Evolutionary conservation across 2,888 invertebrate species (phyloP), one percentile per base, ranked within the genome.

Genomic region (Limenitis arthemis): DNA sequence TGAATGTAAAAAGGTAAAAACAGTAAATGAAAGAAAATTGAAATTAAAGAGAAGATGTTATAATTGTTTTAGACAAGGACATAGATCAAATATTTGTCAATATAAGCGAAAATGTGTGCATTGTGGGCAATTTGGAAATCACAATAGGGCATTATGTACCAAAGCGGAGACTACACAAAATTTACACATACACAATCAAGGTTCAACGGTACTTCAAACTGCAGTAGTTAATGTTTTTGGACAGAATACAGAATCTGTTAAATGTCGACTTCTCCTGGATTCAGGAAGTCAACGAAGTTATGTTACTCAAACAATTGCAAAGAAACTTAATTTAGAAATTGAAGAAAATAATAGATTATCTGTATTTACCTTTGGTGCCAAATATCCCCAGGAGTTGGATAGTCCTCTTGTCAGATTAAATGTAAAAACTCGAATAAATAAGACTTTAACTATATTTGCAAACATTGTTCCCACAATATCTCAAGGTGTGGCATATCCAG

Each of bases 1-100:
- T 32, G 44, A 50, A 29, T 55, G 55, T 37, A 9, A 9, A 6
- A 41, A 4, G 28, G 32, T 42, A 5, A 38, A 20, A 9, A 33
- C 50, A 5, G 12, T 47, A 5, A 28, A 44, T 5, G 50, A 55
- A 12, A 32, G 55, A 12, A 55, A 47, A 32, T 12, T n/a, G 5
- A 47, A 42, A 28, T 28, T 53, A 37, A 29, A 44, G 5, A 40
- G 42, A 20, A 34, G 50, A 8, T 55, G 53, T 31, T 55, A 36
- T 11, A 41, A 44, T 36, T 54, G 51, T 12, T 38, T 54, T 4
- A 7, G 12, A 4, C 33, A 32, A 20, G 53, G 55, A 11, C 55
- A 55, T 34, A 40, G 5, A 36, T 28, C 40, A n/a, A 36, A 8
- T 1, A 11, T 9, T 20, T 53, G 55, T 29, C 41, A 33, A 9